These are phyloP conservation scores for Drosophila nasuta DNA, from an alignment of 1,140 invertebrate genomes.

Conservation along the genomic window DNA sequence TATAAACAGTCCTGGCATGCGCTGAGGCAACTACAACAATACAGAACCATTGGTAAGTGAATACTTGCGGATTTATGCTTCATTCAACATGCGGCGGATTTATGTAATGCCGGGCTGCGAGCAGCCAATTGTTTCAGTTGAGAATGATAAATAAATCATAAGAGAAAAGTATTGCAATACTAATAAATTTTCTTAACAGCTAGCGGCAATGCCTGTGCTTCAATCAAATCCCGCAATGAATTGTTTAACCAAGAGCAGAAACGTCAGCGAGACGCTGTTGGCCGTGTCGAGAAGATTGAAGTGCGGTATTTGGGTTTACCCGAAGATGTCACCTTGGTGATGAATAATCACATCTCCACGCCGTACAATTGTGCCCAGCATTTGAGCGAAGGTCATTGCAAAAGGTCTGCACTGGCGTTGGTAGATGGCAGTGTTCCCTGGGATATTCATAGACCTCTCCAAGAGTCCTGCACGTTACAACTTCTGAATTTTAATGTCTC, in stretches of 20 bases:
- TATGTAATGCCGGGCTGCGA: conserved; percentile 55
- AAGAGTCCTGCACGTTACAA: conserved; percentile 91
- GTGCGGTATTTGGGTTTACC: conserved; percentile 91
- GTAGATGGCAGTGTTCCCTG: conserved; percentile 91
- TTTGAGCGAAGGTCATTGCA: conserved; percentile 90
- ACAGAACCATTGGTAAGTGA: conserved; percentile 49
- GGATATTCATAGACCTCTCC: conserved; percentile 96
- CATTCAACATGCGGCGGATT: conserved; percentile 36
- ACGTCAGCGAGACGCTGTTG: conserved; percentile 89
- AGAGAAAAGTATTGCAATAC: neutral
- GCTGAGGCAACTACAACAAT: conserved; percentile 58
- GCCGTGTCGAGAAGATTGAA: conserved; percentile 96
- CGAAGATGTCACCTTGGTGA: conserved; percentile 91
- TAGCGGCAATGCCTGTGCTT: conserved; percentile 39
- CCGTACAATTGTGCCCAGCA: conserved; percentile 96
- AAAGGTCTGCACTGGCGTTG: conserved; percentile 91
- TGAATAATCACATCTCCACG: conserved; percentile 97
- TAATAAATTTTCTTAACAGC: conserved; percentile 34
- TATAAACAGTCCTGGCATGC: conserved; percentile 58
- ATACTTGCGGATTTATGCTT: neutral
- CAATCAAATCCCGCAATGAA: conserved; percentile 86
- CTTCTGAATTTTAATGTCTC: conserved; percentile 92
- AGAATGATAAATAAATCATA: conserved; percentile 3
- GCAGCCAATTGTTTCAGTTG: neutral
- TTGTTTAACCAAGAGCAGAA: conserved; percentile 93